These are phyloP conservation scores for Desmodus rotundus DNA, from an alignment of 2,113 vertebrate genomes.

Conservation along the genomic window DNA sequence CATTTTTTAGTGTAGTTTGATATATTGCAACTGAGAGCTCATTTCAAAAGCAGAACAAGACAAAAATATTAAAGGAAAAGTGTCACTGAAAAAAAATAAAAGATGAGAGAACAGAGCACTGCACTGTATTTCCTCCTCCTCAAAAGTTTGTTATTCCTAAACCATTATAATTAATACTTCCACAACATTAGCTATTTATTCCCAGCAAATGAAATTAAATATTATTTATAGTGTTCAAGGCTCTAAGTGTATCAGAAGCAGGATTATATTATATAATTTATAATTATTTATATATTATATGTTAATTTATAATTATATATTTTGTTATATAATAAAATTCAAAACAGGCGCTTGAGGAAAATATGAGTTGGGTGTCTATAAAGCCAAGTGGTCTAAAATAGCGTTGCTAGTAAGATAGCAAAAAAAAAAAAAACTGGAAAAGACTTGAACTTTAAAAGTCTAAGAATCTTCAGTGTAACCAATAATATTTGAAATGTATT, in stretches of 20 bases:
- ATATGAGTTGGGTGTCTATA: not conserved
- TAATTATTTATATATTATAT: not conserved
- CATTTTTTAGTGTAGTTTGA: constrained; percentile 74
- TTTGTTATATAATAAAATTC: not conserved
- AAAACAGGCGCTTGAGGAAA: not conserved
- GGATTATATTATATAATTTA: not conserved
- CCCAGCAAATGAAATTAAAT: not conserved
- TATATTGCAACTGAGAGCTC: constrained; percentile 77
- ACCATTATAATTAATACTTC: not conserved
- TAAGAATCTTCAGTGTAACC: not conserved
- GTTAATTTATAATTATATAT: not conserved
- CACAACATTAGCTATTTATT: not conserved
- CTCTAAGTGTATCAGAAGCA: not conserved
- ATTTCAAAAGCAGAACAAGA: constrained; percentile 59
- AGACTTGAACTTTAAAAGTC: not conserved
- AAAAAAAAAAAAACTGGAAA: not conserved
- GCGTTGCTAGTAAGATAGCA: not conserved
- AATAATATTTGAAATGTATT: not conserved
- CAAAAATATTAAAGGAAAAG: constrained; percentile 78
- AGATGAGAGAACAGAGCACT: not conserved
- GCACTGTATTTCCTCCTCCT: not conserved
- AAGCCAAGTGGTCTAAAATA: not conserved
- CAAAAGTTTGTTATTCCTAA: not conserved
- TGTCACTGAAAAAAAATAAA: constrained; percentile 63
- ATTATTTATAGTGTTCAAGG: not conserved